Evolutionary conservation across 2,888 invertebrate genomes (phyloP).

Genomic region (Oxyteleia sp.): DNA sequence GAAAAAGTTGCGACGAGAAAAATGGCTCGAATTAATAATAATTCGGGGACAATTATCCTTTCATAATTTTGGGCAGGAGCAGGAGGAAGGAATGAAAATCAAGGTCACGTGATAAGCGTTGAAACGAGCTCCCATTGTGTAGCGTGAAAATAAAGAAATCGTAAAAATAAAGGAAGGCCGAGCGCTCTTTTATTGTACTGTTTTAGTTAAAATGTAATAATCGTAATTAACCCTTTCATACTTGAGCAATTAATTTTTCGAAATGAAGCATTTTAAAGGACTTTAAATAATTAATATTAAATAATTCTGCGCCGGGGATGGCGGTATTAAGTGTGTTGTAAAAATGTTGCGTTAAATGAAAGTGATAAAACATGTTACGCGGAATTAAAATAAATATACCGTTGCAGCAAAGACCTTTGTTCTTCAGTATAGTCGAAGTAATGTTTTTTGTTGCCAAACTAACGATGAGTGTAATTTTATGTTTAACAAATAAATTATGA

Average conservation of each 20-base stretch:
- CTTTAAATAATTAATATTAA: no score
- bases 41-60: conserved; percentile 30
- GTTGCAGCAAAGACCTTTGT: neutral
- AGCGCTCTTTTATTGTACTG: conserved; percentile 25
- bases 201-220: conserved; percentile 52
- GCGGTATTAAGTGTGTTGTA: conserved; percentile 23
- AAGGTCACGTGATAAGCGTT: conserved; percentile 43
- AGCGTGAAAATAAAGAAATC: conserved; percentile 35
- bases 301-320: conserved; percentile 24
- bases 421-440: neutral
- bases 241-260: conserved; percentile 48
- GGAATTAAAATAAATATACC: conserved; percentile 1
- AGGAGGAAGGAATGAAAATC: conserved; percentile 10
- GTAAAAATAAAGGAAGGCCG: conserved; percentile 28
- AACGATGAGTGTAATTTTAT: neutral
- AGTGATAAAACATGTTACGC: neutral
- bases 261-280: conserved; percentile 41
- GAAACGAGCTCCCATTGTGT: conserved; percentile 33
- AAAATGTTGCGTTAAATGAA: conserved; percentile 16
- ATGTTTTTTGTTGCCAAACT: neutral
- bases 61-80: conserved; percentile 15
- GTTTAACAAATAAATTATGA: conserved; percentile 3
- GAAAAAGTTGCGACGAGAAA: conserved; percentile 6
- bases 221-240: conserved; percentile 57
- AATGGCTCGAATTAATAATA: conserved; percentile 25